Percentiles rank a stretch among this genome's conserved stretches.
Conservation (phyloP, 2,888 invertebrate genomes). For the Neria commutata region DNA sequence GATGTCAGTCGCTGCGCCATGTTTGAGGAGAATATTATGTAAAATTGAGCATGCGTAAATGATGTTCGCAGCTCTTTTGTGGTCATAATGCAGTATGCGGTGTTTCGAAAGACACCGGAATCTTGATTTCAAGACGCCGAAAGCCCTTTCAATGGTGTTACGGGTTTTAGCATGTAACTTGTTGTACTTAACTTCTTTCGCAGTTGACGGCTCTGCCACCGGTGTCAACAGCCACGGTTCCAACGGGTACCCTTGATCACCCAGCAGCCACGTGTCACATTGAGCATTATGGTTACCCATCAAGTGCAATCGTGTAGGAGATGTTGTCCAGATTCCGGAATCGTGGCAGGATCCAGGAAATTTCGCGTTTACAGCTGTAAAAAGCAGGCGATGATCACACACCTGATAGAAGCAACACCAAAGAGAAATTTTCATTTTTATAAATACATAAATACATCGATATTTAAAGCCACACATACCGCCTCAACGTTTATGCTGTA, state of each 20-base stretch:
- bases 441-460: too few relatives aligned
- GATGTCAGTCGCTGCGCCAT: neutral
- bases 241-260: neutral
- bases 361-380: slow-evolving; percentile 1
- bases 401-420: too few relatives aligned
- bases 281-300: neutral
- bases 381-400: neutral
- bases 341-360: neutral
- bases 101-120: neutral
- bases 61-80: neutral
- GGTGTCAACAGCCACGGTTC: slow-evolving; percentile 8
- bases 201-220: neutral
- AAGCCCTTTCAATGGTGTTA: neutral
- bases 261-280: neutral
- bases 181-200: neutral
- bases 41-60: neutral
- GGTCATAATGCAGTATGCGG: neutral
- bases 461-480: too few relatives aligned
- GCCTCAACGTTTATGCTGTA: neutral
- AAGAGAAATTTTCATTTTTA: too few relatives aligned
- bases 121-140: neutral
- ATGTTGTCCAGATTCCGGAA: slow-evolving; percentile 2
- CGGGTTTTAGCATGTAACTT: neutral
- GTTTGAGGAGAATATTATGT: neutral
- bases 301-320: neutral